Conservation (phyloP, 37 sponge, comb jelly and placozoan species). For the Aplysina aerophoba region DNA sequence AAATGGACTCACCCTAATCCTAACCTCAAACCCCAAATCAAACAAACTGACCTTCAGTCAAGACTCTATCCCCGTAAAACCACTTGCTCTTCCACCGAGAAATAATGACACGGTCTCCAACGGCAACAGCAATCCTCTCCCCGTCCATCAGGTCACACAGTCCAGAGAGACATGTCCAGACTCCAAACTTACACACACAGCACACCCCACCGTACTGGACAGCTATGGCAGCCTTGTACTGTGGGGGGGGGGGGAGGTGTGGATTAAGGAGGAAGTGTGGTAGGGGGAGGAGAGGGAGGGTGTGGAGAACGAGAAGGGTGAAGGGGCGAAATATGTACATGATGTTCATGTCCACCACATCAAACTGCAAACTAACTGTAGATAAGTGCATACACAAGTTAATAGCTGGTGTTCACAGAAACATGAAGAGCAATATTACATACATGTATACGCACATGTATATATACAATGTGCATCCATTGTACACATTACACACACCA, state of each 20-base stretch:
- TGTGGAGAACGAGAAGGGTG: too few species aligned
- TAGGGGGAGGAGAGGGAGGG: not conserved
- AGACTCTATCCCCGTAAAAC: slow-evolving; percentile 38
- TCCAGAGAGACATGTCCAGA: slow-evolving; percentile 8
- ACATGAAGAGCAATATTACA: too few species aligned
- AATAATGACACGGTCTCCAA: slow-evolving; percentile 37
- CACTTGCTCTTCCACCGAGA: slow-evolving; percentile 24
- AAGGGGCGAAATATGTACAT: not conserved
- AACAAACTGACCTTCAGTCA: slow-evolving; percentile 59
- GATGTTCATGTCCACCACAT: too few species aligned
- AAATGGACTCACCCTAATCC: slow-evolving; percentile 70
- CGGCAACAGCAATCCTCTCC: slow-evolving; percentile 20
- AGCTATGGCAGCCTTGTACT: not conserved
- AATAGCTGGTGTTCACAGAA: too few species aligned
- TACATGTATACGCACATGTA: too few species aligned
- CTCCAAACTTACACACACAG: not conserved
- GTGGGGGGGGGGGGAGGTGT: slow-evolving; percentile 32
- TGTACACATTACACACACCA: too few species aligned
- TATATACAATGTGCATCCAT: too few species aligned
- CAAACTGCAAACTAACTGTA: too few species aligned
- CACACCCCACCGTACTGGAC: not conserved
- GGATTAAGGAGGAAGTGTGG: not conserved
- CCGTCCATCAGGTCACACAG: slow-evolving; percentile 20
- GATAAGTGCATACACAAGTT: too few species aligned
- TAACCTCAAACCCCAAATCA: too few species aligned